Evolutionary conservation across 1,140 invertebrate genomes (phyloP).

Genomic region (Varroa destructor): DNA sequence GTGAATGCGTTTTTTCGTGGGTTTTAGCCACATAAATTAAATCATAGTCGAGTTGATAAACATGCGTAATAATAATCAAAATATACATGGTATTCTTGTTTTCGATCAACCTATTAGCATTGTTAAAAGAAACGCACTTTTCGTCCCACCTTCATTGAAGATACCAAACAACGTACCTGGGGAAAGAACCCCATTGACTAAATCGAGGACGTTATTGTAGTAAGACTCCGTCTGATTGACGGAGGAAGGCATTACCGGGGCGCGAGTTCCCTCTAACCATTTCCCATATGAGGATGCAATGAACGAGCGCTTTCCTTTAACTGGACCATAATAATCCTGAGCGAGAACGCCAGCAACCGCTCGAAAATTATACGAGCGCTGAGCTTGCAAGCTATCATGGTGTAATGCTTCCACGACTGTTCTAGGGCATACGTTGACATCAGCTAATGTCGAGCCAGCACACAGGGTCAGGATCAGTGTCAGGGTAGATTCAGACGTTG

Average conservation of each 20-base stretch:
- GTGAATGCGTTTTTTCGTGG: too few relatives aligned
- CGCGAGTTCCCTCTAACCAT: background rate
- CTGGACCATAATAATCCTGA: conserved; percentile 1
- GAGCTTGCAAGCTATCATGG: too few relatives aligned
- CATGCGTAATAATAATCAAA: background rate
- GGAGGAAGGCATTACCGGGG: background rate
- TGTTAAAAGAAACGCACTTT: too few relatives aligned
- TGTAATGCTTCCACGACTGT: too few relatives aligned
- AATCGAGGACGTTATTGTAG: conserved; percentile 1
- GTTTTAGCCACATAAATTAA: background rate
- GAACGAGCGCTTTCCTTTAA: background rate
- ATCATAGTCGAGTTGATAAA: background rate
- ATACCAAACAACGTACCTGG: conserved; percentile 7
- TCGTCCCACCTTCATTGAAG: too few relatives aligned
- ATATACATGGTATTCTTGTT: too few relatives aligned
- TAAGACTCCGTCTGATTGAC: conserved; percentile 10
- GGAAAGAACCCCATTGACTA: conserved; percentile 5
- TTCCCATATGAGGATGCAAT: conserved; percentile 11
- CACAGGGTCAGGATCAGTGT: too few relatives aligned
- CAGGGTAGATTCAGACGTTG: too few relatives aligned
- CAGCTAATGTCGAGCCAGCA: too few relatives aligned
- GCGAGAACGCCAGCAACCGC: conserved; percentile 10
- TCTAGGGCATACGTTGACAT: too few relatives aligned
- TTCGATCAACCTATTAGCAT: too few relatives aligned
- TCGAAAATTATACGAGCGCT: background rate